Conservation (phyloP, 1,140 invertebrate genomes). For the Lucilia sericata region DNA sequence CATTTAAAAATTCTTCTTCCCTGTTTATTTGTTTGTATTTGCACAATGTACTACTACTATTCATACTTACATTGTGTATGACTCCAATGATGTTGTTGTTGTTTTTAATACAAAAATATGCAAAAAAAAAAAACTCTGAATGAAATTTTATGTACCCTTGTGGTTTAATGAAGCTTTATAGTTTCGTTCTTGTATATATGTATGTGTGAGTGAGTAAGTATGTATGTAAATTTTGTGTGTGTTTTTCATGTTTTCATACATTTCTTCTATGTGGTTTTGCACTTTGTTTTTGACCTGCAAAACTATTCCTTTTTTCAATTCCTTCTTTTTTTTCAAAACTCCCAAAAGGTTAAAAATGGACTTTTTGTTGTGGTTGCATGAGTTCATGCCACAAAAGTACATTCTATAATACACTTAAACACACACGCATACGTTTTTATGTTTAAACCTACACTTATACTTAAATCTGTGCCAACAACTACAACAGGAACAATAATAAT, state of each 20-base stretch:
- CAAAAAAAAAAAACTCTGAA: not conserved
- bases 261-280: constrained; percentile 1
- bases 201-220: not conserved
- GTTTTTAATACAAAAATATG: not conserved
- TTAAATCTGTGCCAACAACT: not conserved
- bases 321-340: not conserved
- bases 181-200: not conserved
- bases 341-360: constrained; percentile 20
- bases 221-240: too few species aligned
- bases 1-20: not conserved
- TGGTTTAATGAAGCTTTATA: constrained; percentile 21
- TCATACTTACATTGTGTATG: not conserved
- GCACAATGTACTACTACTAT: not conserved
- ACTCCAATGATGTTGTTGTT: too few species aligned
- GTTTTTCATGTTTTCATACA: not conserved
- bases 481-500: not conserved
- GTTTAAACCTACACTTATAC: not conserved
- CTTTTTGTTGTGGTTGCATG: not conserved
- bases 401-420: not conserved
- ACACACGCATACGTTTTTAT: not conserved
- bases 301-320: not conserved
- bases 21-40: not conserved
- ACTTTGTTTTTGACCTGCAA: constrained; percentile 21
- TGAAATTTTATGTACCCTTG: constrained; percentile 6
- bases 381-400: not conserved